Percentiles rank a stretch among this genome's conserved stretches.
These are phyloP conservation scores for Cynopterus sphinx DNA, from an alignment of 2,797 vertebrate species.

Conservation along the genomic window DNA sequence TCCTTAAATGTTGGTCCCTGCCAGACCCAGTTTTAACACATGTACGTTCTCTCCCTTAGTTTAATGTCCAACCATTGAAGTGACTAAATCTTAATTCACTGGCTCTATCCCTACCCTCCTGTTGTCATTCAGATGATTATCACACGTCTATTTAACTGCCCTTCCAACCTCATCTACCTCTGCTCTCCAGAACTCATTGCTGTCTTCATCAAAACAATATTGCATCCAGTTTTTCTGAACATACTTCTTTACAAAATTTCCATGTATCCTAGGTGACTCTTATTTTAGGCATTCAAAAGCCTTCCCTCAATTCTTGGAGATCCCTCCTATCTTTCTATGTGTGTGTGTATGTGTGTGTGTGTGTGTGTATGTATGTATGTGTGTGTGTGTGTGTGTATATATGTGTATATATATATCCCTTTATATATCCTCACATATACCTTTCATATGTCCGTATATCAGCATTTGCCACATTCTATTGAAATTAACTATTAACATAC, in stretches of 20 bases:
- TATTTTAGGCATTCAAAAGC: background rate
- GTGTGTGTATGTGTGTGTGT: too few species aligned
- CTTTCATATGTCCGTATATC: background rate
- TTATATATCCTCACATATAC: background rate
- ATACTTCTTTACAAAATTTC: background rate
- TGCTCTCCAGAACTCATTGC: background rate
- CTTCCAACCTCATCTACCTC: background rate
- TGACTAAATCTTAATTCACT: constrained; percentile 18
- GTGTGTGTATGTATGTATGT: too few species aligned
- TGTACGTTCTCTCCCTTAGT: background rate
- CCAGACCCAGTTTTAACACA: background rate
- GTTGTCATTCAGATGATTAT: background rate
- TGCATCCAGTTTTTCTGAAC: background rate
- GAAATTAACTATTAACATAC: background rate
- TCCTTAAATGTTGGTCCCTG: background rate
- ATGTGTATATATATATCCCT: background rate
- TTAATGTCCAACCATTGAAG: background rate
- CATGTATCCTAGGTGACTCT: background rate
- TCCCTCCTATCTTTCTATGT: background rate
- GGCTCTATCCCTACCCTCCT: background rate
- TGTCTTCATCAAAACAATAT: constrained; percentile 2
- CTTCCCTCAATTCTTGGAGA: background rate
- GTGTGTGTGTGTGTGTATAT: too few species aligned
- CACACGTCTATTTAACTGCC: background rate
- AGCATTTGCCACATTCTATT: constrained; percentile 10